Evolutionary conservation across 2,113 vertebrate species (phyloP).

Genomic region (Crotophaga sulcirostris): DNA sequence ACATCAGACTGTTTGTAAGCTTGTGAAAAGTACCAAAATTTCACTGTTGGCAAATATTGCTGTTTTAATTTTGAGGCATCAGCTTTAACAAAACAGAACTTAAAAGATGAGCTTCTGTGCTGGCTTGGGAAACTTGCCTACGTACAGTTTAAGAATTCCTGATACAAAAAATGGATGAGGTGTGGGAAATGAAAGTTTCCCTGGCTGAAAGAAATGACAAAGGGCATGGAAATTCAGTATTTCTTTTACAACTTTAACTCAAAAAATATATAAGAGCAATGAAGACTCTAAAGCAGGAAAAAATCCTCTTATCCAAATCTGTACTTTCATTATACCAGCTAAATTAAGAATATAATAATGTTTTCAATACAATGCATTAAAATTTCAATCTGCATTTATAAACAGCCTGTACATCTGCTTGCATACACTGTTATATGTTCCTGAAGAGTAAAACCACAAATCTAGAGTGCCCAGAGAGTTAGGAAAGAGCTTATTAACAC

Average conservation of each 20-base stretch:
- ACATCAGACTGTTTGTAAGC: not conserved
- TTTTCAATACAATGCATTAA: not conserved
- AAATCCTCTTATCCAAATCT: not conserved
- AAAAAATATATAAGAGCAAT: fast-evolving
- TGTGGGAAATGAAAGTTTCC: not conserved
- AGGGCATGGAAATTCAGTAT: not conserved
- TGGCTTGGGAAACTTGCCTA: not conserved
- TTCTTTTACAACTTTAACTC: not conserved
- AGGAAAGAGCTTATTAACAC: not conserved
- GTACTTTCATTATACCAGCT: not conserved
- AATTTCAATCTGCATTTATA: not conserved
- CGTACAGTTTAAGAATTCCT: not conserved
- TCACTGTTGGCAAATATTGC: not conserved
- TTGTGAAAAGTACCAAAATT: not conserved
- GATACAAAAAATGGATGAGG: not conserved
- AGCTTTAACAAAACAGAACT: not conserved
- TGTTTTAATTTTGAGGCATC: not conserved
- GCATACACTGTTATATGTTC: not conserved
- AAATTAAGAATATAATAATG: not conserved
- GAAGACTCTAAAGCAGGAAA: not conserved
- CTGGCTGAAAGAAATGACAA: not conserved
- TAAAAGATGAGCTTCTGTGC: not conserved
- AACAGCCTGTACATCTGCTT: not conserved
- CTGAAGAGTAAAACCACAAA: not conserved
- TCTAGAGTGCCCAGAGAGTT: not conserved